Conservation (phyloP, 2,113 vertebrate genomes). For the Pyxicephalus adspersus region DNA sequence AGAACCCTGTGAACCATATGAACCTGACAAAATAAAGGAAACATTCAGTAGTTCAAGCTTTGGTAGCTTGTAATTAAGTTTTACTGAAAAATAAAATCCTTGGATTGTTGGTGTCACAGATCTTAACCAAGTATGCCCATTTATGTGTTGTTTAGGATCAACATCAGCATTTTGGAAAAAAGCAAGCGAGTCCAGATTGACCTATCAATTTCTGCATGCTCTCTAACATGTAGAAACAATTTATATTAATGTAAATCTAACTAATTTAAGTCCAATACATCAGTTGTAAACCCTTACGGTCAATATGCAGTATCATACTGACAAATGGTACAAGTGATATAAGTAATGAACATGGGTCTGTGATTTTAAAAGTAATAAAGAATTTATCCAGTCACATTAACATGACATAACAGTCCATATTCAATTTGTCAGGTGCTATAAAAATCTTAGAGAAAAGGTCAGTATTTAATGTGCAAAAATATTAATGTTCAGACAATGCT, state of each 20-base stretch:
- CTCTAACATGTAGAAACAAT: too few relatives aligned
- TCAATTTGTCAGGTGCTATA: slow-evolving; percentile 8
- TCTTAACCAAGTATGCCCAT: too few relatives aligned
- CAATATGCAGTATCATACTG: not conserved
- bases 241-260: not conserved
- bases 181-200: too few relatives aligned
- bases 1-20: too few relatives aligned
- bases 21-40: too few relatives aligned
- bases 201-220: too few relatives aligned
- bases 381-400: slow-evolving; percentile 6
- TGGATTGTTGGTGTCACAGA: too few relatives aligned
- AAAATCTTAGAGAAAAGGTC: not conserved
- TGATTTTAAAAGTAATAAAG: not conserved
- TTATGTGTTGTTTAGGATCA: too few relatives aligned
- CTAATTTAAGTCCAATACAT: not conserved
- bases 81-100: too few relatives aligned
- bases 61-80: too few relatives aligned
- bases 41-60: too few relatives aligned
- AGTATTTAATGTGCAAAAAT: not conserved
- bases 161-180: too few relatives aligned
- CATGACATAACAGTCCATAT: slow-evolving; percentile 3
- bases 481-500: not conserved
- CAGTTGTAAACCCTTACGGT: not conserved
- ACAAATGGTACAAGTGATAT: not conserved
- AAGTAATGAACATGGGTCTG: not conserved